Evolutionary conservation across 2,797 vertebrate species (phyloP).

Genomic region (Manis pentadactyla): DNA sequence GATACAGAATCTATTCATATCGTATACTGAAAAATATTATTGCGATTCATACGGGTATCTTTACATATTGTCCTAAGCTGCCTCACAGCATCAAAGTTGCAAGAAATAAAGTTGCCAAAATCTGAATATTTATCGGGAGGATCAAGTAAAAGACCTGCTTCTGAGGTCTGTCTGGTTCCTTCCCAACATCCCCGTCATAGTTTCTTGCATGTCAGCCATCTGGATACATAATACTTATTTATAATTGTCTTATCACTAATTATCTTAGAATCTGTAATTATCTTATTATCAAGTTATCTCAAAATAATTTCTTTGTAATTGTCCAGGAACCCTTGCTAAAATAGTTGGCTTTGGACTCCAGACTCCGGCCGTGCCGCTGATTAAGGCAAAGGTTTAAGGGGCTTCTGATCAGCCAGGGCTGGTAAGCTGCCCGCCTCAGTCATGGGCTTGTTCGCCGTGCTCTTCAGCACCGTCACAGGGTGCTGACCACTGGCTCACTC

Average conservation of each 20-base stretch:
- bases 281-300: no score
- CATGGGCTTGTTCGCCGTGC: not conserved
- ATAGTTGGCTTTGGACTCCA: not conserved
- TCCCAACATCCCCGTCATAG: accelerated
- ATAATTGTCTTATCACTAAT: not conserved
- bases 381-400: not conserved
- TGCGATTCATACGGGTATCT: not conserved
- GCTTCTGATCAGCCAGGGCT: not conserved
- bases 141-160: not conserved
- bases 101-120: not conserved
- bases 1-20: not conserved
- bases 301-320: no score
- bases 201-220: not conserved
- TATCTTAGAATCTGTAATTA: no score
- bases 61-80: not conserved
- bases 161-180: not conserved
- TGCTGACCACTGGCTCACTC: not conserved
- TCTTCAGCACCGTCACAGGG: not conserved
- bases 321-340: not conserved
- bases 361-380: not conserved
- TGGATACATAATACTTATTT: accelerated
- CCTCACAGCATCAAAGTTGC: not conserved
- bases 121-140: not conserved
- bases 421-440: accelerated
- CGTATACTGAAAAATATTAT: not conserved